These are phyloP conservation scores for Oithona nana DNA, from an alignment of 2,888 invertebrate species.

Conservation along the genomic window DNA sequence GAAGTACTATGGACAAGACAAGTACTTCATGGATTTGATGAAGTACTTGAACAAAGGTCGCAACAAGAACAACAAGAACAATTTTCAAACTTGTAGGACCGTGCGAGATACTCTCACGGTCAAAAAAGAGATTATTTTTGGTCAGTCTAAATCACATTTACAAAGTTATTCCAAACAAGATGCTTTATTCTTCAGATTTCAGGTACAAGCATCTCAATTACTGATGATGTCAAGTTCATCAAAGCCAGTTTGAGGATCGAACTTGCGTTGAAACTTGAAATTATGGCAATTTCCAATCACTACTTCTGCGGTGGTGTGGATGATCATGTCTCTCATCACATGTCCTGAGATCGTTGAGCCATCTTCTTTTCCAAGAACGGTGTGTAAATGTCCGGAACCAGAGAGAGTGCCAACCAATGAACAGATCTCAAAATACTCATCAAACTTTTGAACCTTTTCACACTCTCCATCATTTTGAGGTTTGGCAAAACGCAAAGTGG, in stretches of 20 bases:
- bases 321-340: conserved; percentile 24
- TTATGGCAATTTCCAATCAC: conserved; percentile 22
- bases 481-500: neutral
- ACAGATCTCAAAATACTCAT: conserved; percentile 27
- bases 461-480: neutral
- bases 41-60: too few relatives aligned
- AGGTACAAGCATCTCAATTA: too few relatives aligned
- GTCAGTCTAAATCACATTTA: too few relatives aligned
- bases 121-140: too few relatives aligned
- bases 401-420: conserved; percentile 29
- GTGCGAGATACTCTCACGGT: too few relatives aligned
- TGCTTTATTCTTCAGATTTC: too few relatives aligned
- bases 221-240: too few relatives aligned
- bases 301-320: conserved; percentile 30
- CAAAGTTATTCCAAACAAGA: too few relatives aligned
- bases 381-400: conserved; percentile 28
- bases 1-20: too few relatives aligned
- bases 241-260: conserved; percentile 19
- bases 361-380: conserved; percentile 26
- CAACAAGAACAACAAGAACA: too few relatives aligned
- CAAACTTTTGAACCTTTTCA: neutral
- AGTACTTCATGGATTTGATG: too few relatives aligned
- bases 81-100: too few relatives aligned
- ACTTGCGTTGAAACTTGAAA: conserved; percentile 19
- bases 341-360: conserved; percentile 29